Percentiles rank a stretch among this genome's conserved stretches.
Conservation (phyloP, 2,113 vertebrate species). For the Ramphastos sulfuratus region DNA sequence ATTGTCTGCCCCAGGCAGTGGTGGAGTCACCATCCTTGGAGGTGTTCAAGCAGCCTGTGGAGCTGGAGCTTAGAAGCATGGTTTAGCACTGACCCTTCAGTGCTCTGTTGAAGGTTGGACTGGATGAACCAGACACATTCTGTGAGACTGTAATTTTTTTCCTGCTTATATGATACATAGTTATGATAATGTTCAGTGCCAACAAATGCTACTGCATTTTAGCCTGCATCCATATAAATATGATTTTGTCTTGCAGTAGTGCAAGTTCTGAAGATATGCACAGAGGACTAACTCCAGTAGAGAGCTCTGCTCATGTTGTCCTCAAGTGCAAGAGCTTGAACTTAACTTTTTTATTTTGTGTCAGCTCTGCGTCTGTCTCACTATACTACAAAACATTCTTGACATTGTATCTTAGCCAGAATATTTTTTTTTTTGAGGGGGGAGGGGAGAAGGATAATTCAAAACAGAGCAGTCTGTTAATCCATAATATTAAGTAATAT, state of each 20-base stretch:
- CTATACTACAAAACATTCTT: not conserved
- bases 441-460: not conserved
- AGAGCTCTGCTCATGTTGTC: not conserved
- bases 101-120: too few species aligned
- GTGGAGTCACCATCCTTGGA: too few species aligned
- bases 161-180: not conserved
- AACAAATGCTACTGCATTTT: not conserved
- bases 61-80: too few species aligned
- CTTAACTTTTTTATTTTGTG: not conserved
- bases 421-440: not conserved
- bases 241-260: not conserved
- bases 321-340: slow-evolving; percentile 5
- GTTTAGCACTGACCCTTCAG: too few species aligned
- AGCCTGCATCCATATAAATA: not conserved
- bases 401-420: not conserved
- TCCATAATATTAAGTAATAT: not conserved
- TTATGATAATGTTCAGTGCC: not conserved
- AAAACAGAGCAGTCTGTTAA: not conserved
- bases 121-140: too few species aligned
- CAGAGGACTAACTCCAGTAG: not conserved
- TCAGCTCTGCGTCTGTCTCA: not conserved
- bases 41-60: too few species aligned
- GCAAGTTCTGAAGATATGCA: not conserved
- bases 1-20: too few species aligned
- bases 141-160: not conserved